These are phyloP conservation scores for Pseudolaguvia tuberculata DNA, from an alignment of 2,113 vertebrate species.

Conservation along the genomic window DNA sequence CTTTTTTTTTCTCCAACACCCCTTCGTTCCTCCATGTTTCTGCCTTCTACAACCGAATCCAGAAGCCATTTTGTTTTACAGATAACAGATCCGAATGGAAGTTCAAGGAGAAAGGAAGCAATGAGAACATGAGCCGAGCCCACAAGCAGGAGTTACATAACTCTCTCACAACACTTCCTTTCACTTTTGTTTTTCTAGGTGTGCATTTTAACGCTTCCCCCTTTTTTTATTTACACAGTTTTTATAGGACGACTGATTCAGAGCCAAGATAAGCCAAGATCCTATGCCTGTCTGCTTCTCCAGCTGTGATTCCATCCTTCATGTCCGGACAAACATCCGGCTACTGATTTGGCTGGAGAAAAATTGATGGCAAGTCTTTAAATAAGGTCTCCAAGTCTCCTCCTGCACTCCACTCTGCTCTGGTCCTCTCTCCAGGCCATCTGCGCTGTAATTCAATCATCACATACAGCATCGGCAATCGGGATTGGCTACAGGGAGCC, in stretches of 20 bases:
- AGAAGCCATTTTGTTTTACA: constrained; percentile 1
- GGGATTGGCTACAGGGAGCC: constrained; percentile 52
- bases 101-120: background rate
- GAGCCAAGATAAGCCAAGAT: background rate
- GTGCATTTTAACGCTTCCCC: background rate
- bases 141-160: constrained; percentile 16
- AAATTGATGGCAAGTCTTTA: constrained; percentile 27
- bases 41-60: background rate
- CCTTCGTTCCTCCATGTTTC: background rate
- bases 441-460: constrained; percentile 63
- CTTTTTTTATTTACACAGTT: background rate
- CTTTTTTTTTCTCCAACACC: background rate
- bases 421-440: constrained; percentile 38
- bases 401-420: constrained; percentile 5
- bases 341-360: constrained; percentile 24
- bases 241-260: background rate
- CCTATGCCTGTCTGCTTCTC: background rate
- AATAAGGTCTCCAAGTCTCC: constrained; percentile 23
- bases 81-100: background rate
- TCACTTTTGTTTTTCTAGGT: constrained; percentile 11
- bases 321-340: constrained; percentile 16
- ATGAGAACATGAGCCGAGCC: background rate
- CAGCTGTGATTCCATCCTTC: constrained; percentile 15
- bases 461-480: constrained; percentile 54
- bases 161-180: constrained; percentile 23